Base-by-base conservation (phyloP, 2,888 invertebrate species). In the Neuroscelio doddi region DNA sequence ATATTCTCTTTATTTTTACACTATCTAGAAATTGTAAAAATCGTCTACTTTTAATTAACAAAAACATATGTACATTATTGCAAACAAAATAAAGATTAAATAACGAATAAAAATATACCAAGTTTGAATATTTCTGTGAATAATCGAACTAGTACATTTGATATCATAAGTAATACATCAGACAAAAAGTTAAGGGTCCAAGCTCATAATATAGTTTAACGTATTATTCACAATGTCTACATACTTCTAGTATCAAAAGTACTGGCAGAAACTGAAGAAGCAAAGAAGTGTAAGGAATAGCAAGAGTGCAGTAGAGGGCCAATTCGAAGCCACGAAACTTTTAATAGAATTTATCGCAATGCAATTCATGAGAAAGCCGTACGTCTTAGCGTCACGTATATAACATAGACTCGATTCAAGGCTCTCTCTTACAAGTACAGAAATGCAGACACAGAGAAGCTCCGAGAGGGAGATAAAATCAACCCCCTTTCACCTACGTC, bases 321-420 rank as follows among this genome's bases (percentile, higher is more conserved):
- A 62, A 69, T 63, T 69, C 66, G 66, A 66, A 69, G 64, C 69
- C 78, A 76, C 77, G 76, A 75, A 81, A 81, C 80, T 82, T 82
- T 82, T 82, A 82, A 82, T 82, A 80, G 82, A 82, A 82, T 81
- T 82, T 81, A 82, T 82, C 81, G 80, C 80, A 81, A 81, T 80
- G 79, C 78, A 81, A 82, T 82, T 82, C 82, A 82, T 82, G 81
- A 80, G 81, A 78, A 75, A 77, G 74, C 74, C 80, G 78, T 80
- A 78, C 77, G 73, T 81, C 79, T 79, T 77, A 73, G 77, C 76
- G 76, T 78, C 77, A 77, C 74, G 78, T 78, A 79, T 75, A 80
- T 72, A 59, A 69, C 57, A 47, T 53, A 70, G 69, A 68, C 58
- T 65, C 69, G 38, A 38, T 15, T 61, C 69, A 61, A 59, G 64